Base-by-base conservation (phyloP, 2,797 vertebrate species). In the Alectoris magna region DNA sequence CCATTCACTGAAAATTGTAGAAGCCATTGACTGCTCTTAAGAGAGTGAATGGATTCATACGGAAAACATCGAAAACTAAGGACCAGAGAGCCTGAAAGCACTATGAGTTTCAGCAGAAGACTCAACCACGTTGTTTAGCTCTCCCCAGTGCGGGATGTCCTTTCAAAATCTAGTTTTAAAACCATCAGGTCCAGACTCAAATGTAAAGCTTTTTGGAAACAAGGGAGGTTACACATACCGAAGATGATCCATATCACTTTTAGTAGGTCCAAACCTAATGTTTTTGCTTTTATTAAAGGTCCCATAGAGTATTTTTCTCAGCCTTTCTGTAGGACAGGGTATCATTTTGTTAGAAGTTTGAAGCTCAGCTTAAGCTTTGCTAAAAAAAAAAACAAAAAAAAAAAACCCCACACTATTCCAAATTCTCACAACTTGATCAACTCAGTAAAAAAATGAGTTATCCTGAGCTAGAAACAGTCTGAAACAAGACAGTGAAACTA, bases 381-480 rank as follows among this genome's bases (percentile, higher is more conserved):
- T 80, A 73, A 89, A 66, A 55, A 49, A 8, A 29, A 53, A 53
- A 29, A 27, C n/a, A 53, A 90, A 60, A 55, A 55, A 49, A 8
- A 29, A 53, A 53, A 29, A 16, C 34, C 29, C 90, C 56, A 55
- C 59, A 46, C 23, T 34, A 17, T 4, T 68, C 49, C 38, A 43
- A 72, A 13, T 79, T 74, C 86, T 56, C 68, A 87, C 22, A 89
- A 68, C 82, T 24, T 84, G 22, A 26, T 13, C 68, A 88, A 84
- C 24, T 18, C 38, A 46, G 26, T 27, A 34, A 38, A 64, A 39
- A 36, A 58, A 18, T 67, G 11, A 31, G 53, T 55, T 55, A 90
- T 93, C 79, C 91, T 94, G 91, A 96, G 77, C 87, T 59, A 89
- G 38, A 84, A 34, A 92, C 83, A 88, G 67, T 41, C 67, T 56